Evolutionary conservation across 2,113 vertebrate genomes (phyloP), one percentile per base, ranked within the genome.

Genomic region (Podarcis muralis): DNA sequence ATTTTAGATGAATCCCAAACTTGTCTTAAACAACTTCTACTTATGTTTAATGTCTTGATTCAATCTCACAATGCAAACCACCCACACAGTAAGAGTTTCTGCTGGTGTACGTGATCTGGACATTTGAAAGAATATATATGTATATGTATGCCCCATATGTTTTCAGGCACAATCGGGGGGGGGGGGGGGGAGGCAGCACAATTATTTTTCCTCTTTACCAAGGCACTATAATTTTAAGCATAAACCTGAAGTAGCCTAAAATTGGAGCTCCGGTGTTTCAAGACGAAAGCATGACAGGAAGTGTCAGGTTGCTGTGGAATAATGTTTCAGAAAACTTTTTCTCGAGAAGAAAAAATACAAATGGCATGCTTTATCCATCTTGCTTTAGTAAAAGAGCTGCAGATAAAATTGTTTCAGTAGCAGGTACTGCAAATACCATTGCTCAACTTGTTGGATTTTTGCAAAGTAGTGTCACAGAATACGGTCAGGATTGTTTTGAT

Each of bases 1-100:
- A 98, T 98, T 97, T 96, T 98, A 97, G 97, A 97, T 95, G 96
- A 98, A 99, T 98, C 97, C 98, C 97, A 98, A 97, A 98, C 98
- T 98, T 98, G 98, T 99, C 98, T 98, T 98, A 98, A 97, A 97
- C 95, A 97, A 92, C 96, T 98, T 98, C 97, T 98, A 97, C 96
- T 98, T 97, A 98, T 99, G 97, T 99, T 74, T 97, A 98, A 98
- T 98, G 97, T 98, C 97, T 98, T 98, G 97, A 97, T 98, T 98
- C 98, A 98, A 97, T 98, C 98, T 98, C 97, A 97, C 96, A 96
- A 97, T 97, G 97, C 97, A 98, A 97, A 98, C 96, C 92, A 96
- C 97, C 98, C 96, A 96, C 98, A 98, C 97, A 97, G 96, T 97
- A 95, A 97, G 97, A 97, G 95, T 97, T 97, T 95, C 97, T 95